A percentile compares a stretch with the other conserved stretches of the same genome.
phyloP scores from a whole-genome alignment of 2,888 invertebrate genomes.

The Acleris sparsana region DNA sequence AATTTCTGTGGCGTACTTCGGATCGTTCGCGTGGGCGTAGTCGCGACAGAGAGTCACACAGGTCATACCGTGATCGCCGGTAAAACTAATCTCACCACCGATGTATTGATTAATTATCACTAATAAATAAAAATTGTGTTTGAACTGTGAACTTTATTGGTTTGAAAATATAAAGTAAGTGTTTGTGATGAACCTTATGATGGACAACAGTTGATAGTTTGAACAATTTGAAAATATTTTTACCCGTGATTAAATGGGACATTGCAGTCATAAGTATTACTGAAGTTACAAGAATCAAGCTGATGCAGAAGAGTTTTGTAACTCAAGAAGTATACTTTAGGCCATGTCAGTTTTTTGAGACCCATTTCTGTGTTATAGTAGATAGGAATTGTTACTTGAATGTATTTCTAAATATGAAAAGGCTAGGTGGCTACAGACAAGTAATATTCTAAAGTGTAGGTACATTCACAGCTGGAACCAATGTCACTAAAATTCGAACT shows the following conservation, averaged over 20 bases:
- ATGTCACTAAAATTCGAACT: too few species aligned
- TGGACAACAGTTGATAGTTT: constrained; percentile 40
- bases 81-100: constrained; percentile 64
- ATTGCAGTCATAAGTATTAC: constrained; percentile 6
- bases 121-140: constrained; percentile 75
- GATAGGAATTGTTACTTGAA: constrained; percentile 28
- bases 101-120: constrained; percentile 71
- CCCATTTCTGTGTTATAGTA: constrained; percentile 2
- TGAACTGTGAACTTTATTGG: constrained; percentile 82
- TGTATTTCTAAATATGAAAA: not conserved
- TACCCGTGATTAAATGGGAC: constrained; percentile 32
- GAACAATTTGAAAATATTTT: constrained; percentile 23
- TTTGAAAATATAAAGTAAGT: constrained; percentile 67
- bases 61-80: constrained; percentile 85
- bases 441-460: not conserved
- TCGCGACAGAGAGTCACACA: constrained; percentile 81
- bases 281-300: constrained; percentile 17
- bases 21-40: constrained; percentile 86
- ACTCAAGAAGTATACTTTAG: constrained; percentile 12
- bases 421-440: not conserved
- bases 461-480: not conserved
- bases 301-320: constrained; percentile 15
- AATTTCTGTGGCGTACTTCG: constrained; percentile 92
- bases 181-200: constrained; percentile 72
- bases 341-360: not conserved